Evolutionary conservation across 2,888 invertebrate genomes (phyloP), one percentile per base, ranked within the genome.

Genomic region (Campoplex capitator): DNA sequence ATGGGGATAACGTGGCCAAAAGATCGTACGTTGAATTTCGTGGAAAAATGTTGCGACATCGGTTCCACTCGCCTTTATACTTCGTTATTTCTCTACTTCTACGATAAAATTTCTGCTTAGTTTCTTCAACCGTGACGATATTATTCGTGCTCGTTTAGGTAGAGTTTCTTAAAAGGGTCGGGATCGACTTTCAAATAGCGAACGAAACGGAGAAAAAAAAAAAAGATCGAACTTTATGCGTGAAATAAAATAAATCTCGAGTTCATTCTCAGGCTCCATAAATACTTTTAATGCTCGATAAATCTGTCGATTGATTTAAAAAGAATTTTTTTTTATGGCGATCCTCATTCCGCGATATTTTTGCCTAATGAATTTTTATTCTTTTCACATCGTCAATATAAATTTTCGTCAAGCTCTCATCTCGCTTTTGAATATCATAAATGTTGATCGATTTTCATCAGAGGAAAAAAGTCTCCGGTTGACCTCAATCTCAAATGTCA

Each of bases 1-100:
- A 85, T 87, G 68, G 76, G 51, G 32, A 80, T 48, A 58, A 28
- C 11, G n/a, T 13, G 62, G 42, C 62, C 62, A n/a, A 77, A 32
- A 11, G 76, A 74, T 62, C 38, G 48, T 48, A 23, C 62, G 32
- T 71, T 73, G 73, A 75, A 82, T 71, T 23, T 70, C 75, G 62
- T 56, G 65, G 68, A 83, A 82, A 79, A 71, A 83, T 28, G 78
- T 79, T 85, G 56, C 82, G 82, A 82, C 73, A 77, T 65, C 48
- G 76, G 70, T 45, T 51, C 51, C 23, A 0, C 65, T 62, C 76
- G 70, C n/a, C 28, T 51, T 35, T 18, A 28, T 42, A 16, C 58
- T 38, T 76, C 48, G 45, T 45, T 76, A 62, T 75, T 48, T 42
- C n/a, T 9, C n/a, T 9, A n/a, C 42, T 28, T 28, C 56, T 71